Conservation (phyloP, 2,888 invertebrate genomes). For the Nebria salina region DNA sequence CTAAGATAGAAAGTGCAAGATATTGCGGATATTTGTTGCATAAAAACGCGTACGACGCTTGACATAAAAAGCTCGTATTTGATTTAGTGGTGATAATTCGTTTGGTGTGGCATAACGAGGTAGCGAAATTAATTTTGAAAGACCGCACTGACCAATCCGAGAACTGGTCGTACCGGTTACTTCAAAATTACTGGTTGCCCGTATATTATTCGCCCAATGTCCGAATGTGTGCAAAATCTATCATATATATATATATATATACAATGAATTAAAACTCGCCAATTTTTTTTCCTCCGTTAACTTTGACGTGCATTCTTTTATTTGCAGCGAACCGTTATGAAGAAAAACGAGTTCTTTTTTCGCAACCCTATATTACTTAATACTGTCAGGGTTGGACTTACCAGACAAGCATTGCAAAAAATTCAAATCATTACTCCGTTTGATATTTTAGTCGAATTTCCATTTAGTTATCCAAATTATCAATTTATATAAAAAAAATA, state of each 20-base stretch:
- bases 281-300: not conserved
- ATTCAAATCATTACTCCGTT: not conserved
- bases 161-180: constrained; percentile 5
- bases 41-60: not conserved
- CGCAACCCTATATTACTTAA: constrained; percentile 30
- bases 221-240: not conserved
- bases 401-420: constrained; percentile 3
- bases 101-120: not conserved
- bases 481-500: not conserved
- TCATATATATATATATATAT: not conserved
- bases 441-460: no score
- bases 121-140: not conserved
- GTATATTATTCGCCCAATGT: not conserved
- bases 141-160: not conserved
- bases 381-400: constrained; percentile 13
- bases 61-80: not conserved
- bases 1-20: no score
- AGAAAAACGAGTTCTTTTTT: constrained; percentile 21
- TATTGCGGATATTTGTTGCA: no score
- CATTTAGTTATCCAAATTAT: not conserved
- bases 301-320: constrained; percentile 1
- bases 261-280: constrained; percentile 3
- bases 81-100: not conserved
- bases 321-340: constrained; percentile 32
- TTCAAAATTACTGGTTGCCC: constrained; percentile 8